A percentile compares a stretch with the other conserved stretches of the same genome.
These are phyloP conservation scores for Zonitis immaculata DNA, from an alignment of 2,888 invertebrate species.

Conservation along the genomic window DNA sequence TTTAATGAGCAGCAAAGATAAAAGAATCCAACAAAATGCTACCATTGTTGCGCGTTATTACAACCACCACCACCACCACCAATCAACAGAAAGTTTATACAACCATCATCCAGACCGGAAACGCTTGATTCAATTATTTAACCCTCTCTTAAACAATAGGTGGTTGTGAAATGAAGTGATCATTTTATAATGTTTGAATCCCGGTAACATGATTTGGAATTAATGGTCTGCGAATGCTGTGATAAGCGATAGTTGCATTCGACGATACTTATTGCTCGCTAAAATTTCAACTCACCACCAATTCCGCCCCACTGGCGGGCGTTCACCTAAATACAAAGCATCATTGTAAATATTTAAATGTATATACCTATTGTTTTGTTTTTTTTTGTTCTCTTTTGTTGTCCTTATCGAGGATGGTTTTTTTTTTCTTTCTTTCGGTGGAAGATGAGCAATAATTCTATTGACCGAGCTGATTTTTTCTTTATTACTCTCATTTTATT, in stretches of 20 bases:
- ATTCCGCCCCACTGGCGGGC: conserved; percentile 8
- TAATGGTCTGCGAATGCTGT: conserved; percentile 50
- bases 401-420: too few relatives aligned
- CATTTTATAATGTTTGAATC: conserved; percentile 52
- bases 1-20: conserved; percentile 28
- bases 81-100: too few relatives aligned
- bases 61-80: not conserved
- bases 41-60: not conserved
- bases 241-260: conserved; percentile 46
- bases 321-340: conserved; percentile 13
- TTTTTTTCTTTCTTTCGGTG: too few relatives aligned
- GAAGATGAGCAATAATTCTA: not conserved
- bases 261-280: conserved; percentile 24
- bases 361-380: too few relatives aligned
- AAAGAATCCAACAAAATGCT: conserved; percentile 15
- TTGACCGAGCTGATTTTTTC: not conserved
- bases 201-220: conserved; percentile 50
- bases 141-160: conserved; percentile 53
- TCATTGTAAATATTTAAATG: conserved; percentile 44
- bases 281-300: conserved; percentile 11
- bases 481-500: not conserved
- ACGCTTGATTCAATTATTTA: conserved; percentile 50
- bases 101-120: conserved; percentile 35
- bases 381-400: too few relatives aligned
- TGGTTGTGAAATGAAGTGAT: conserved; percentile 52